A percentile compares a stretch with the other conserved stretches of the same genome.
Evolutionary conservation across 2,113 vertebrate species (phyloP).

Genomic region (Callionymus lyra): DNA sequence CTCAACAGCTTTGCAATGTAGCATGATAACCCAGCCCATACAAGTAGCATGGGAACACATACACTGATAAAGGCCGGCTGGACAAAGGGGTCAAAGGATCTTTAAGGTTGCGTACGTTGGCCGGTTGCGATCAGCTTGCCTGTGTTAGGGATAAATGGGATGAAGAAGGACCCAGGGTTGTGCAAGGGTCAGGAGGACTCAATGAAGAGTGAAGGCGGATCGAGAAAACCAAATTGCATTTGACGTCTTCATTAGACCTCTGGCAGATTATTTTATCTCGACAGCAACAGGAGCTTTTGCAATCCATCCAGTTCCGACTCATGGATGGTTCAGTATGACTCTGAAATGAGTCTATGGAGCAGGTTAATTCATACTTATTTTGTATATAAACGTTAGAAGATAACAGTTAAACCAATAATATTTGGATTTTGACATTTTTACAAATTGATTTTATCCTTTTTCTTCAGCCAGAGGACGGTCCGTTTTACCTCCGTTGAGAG

Average conservation of each 20-base stretch:
- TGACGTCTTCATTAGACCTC: conserved; percentile 68
- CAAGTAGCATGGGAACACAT: conserved; percentile 64
- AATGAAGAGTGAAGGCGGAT: conserved; percentile 68
- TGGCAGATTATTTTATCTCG: conserved; percentile 37
- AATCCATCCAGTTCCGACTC: too few relatives aligned
- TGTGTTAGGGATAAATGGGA: conserved; percentile 56
- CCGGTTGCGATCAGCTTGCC: conserved; percentile 61
- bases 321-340: too few relatives aligned
- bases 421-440: too few relatives aligned
- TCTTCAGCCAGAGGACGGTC: too few relatives aligned
- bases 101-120: conserved; percentile 50
- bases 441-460: too few relatives aligned
- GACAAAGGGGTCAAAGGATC: conserved; percentile 63
- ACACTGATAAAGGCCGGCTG: conserved; percentile 46
- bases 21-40: conserved; percentile 55
- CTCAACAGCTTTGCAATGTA: conserved; percentile 48
- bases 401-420: too few relatives aligned
- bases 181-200: conserved; percentile 64
- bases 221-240: conserved; percentile 53
- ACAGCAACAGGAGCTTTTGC: too few relatives aligned
- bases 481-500: too few relatives aligned
- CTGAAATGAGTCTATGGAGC: too few relatives aligned
- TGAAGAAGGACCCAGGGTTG: conserved; percentile 45
- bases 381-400: too few relatives aligned
- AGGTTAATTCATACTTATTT: too few relatives aligned